Percentiles rank a stretch among this genome's conserved stretches.
Conservation (phyloP, 2,113 vertebrate species). For the Malurus melanocephalus region DNA sequence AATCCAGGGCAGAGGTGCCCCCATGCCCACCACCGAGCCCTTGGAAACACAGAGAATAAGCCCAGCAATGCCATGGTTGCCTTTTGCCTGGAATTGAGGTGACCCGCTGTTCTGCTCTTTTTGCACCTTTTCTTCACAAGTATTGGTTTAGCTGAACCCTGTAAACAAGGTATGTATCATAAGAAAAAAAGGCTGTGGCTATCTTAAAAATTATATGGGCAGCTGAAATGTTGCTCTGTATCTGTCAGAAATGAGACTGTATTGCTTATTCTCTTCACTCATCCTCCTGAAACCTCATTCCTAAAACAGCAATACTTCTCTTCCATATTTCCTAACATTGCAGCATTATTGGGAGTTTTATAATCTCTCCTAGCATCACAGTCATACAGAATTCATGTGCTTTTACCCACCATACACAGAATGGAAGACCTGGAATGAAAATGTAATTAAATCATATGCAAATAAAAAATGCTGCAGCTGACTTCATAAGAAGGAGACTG, state of each 20-base stretch:
- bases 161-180: background rate
- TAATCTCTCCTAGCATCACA: background rate
- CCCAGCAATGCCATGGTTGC: background rate
- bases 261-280: background rate
- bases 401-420: slow-evolving; percentile 9
- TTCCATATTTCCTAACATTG: background rate
- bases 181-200: background rate
- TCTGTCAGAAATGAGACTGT: background rate
- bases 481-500: slow-evolving; percentile 52
- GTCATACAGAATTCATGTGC: slow-evolving; percentile 28
- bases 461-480: slow-evolving; percentile 57
- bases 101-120: background rate
- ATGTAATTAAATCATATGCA: slow-evolving; percentile 67
- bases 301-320: background rate
- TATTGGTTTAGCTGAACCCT: background rate
- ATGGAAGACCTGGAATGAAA: slow-evolving; percentile 33
- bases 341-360: slow-evolving; percentile 4
- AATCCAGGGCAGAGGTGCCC: background rate
- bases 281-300: background rate
- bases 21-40: background rate
- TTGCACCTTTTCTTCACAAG: background rate
- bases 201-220: background rate
- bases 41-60: background rate
- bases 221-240: background rate
- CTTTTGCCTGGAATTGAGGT: background rate